Conservation (phyloP, 2,888 invertebrate genomes). For the Dyspetes luteomarginatus region DNA sequence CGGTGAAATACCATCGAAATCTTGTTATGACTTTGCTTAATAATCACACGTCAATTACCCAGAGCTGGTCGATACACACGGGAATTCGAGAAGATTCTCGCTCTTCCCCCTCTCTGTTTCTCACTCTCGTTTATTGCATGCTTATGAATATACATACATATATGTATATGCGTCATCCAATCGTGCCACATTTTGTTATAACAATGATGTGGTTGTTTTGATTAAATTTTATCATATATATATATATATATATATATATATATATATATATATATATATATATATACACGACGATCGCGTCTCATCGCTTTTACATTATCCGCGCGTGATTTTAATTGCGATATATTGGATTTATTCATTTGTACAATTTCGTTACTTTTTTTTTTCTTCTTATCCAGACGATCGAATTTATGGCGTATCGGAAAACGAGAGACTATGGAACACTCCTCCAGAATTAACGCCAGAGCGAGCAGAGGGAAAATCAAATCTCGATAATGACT, state of each 20-base stretch:
- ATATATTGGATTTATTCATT: not conserved
- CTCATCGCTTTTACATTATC: constrained; percentile 30
- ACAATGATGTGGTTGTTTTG: constrained; percentile 39
- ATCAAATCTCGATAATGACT: constrained; percentile 60
- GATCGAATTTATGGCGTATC: constrained; percentile 69
- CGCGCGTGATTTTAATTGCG: constrained; percentile 45
- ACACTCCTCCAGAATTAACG: constrained; percentile 74
- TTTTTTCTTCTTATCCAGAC: constrained; percentile 66
- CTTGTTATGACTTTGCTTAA: constrained; percentile 1
- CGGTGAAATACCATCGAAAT: constrained; percentile 41
- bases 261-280: not conserved
- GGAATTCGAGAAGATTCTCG: constrained; percentile 31
- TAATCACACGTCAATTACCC: constrained; percentile 26
- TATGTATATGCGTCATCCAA: constrained; percentile 19
- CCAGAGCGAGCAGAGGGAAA: constrained; percentile 63
- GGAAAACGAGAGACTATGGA: constrained; percentile 73
- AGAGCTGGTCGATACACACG: constrained; percentile 27
- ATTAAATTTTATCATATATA: not conserved
- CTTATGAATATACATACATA: constrained; percentile 17
- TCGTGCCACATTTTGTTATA: constrained; percentile 44
- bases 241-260: not conserved
- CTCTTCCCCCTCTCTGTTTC: not conserved
- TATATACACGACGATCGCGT: constrained; percentile 14
- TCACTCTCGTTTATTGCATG: constrained; percentile 11
- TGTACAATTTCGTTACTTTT: constrained; percentile 13